phyloP scores from a whole-genome alignment of 2,888 invertebrate genomes.

The Cephus runcator region DNA sequence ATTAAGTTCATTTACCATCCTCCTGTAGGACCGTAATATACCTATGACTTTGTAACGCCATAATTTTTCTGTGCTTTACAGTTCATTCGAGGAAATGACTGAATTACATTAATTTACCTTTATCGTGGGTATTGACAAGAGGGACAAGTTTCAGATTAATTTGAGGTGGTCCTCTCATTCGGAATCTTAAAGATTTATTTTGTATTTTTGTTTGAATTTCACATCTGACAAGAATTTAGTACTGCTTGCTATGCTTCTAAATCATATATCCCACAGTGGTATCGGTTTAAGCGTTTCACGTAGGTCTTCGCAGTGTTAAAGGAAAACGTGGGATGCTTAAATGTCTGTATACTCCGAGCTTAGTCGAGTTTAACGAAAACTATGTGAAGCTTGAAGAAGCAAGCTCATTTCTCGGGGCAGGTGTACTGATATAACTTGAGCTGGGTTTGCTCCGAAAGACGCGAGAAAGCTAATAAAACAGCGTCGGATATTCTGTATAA shows the following conservation, averaged over 20 bases:
- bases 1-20: not conserved
- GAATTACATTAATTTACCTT: not conserved
- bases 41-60: not conserved
- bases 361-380: not conserved
- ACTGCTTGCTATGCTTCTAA: not conserved
- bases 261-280: not conserved
- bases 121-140: not conserved
- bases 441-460: not conserved
- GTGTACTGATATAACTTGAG: not conserved
- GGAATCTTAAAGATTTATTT: not conserved
- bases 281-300: not conserved
- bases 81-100: not conserved
- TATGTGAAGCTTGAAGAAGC: not conserved
- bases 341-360: not conserved
- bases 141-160: not conserved
- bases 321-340: not conserved
- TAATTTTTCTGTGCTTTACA: not conserved
- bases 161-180: not conserved
- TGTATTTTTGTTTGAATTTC: not conserved
- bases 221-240: not conserved
- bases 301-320: not conserved
- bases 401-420: not conserved
- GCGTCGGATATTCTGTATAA: not conserved
- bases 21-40: not conserved
- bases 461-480: not conserved